Base-by-base conservation (phyloP, 2,797 vertebrate genomes). In the Silurus aristotelis region DNA sequence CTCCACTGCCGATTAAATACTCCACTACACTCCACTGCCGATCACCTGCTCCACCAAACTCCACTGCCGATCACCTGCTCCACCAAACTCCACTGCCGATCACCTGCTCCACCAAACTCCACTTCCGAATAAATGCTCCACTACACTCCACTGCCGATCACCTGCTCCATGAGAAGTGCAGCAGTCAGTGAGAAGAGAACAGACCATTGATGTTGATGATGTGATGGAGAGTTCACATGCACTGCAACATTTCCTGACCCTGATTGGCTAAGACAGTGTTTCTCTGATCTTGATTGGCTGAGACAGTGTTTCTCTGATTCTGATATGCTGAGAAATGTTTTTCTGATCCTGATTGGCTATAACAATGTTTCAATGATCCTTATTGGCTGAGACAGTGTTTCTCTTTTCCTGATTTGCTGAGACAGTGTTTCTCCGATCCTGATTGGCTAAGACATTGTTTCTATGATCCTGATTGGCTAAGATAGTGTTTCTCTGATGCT, bases 131-230 rank as follows among this genome's bases (percentile, higher is more conserved):
- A 31, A 1, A 1, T 31, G 31, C 31, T 2, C 31, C 31, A 31
- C 31, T 31, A 31, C 31, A 31, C 31, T 31, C 31, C 31, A 31
- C 31, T 31, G 31, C 31, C 31, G 31, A 31, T 31, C 31, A 31
- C 31, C 31, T 31, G 56, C 25, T 78, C 56, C 27, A 78, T 78
- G 38, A 61, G 56, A 78, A 38, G 56, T 77, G 55, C 27, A 61
- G 19, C 56, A 38, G 56, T 60, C 27, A 38, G 56, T 78, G 76
- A 78, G 19, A 56, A 77, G 55, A 77, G 75, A 60, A 77, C 75
- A 60, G 15, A 73, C 43, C n/a, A 48, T 38, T 38, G 1, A 38
- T 38, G 31, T 38, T 55, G 72, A 55, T 75, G 75, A 77, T 31
- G 55, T 56, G 75, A 61, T 20, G 43, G 20, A 61, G 25, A 60